Conservation (phyloP, 1,140 invertebrate species). For the Neodiprion lecontei region DNA sequence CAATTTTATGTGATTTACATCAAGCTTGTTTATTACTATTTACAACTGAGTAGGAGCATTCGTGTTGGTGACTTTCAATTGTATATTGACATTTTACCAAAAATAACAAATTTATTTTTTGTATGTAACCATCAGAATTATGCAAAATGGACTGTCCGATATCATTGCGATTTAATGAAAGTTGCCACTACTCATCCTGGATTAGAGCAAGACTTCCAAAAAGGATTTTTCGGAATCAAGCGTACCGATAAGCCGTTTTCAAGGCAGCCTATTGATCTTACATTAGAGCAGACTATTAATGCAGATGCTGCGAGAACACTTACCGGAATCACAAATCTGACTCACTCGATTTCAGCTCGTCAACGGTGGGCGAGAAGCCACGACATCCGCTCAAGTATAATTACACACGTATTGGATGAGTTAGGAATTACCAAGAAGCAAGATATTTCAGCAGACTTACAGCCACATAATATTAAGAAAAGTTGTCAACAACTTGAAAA, state of each 20-base stretch:
- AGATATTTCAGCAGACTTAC: conserved; percentile 35
- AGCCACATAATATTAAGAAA: conserved; percentile 35
- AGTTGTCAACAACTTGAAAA: conserved; percentile 36
- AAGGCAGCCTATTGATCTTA: conserved; percentile 35
- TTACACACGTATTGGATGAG: conserved; percentile 24
- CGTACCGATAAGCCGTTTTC: conserved; percentile 38
- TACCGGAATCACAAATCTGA: conserved; percentile 34
- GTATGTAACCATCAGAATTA: conserved; percentile 48
- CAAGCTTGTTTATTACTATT: conserved; percentile 30
- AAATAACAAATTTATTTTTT: conserved; percentile 49
- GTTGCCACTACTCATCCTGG: conserved; percentile 39
- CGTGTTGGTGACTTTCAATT: conserved; percentile 32
- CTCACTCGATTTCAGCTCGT: conserved; percentile 33
- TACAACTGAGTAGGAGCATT: conserved; percentile 32
- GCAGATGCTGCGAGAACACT: conserved; percentile 35
- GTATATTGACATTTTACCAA: conserved; percentile 34
- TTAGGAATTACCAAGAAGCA: neutral
- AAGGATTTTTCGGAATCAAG: conserved; percentile 34
- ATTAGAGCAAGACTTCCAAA: conserved; percentile 27
- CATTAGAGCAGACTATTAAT: conserved; percentile 43
- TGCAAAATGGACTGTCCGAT: conserved; percentile 35
- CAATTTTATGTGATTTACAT: conserved; percentile 36
- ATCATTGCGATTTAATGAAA: conserved; percentile 29
- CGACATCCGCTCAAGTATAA: conserved; percentile 25
- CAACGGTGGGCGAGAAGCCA: conserved; percentile 36